phyloP scores from a whole-genome alignment of 2,888 invertebrate species.

The Slavum lentiscoides region DNA sequence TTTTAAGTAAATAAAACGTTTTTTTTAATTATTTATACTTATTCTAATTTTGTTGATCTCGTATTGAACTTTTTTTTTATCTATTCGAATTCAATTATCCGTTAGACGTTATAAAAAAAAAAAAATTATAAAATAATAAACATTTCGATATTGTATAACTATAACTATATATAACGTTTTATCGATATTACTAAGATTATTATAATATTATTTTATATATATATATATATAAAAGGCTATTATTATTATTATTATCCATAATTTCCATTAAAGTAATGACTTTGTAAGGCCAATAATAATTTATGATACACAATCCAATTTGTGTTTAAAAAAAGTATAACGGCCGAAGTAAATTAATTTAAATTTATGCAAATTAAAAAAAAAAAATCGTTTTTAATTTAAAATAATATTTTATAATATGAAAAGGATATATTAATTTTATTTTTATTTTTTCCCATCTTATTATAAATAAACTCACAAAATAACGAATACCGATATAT shows the following conservation, averaged over 20 bases:
- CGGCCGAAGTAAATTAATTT: slow-evolving; percentile 36
- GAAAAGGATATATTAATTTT: too few species aligned
- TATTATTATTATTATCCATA: slow-evolving; percentile 16
- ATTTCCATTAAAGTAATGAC: slow-evolving; percentile 14
- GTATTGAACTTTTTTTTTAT: neutral
- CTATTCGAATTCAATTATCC: neutral
- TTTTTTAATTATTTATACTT: neutral
- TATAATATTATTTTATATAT: too few species aligned
- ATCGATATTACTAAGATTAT: neutral
- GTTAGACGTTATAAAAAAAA: neutral
- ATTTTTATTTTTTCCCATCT: too few species aligned
- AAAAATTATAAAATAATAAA: neutral
- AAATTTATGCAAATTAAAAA: slow-evolving; percentile 44
- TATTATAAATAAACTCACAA: neutral
- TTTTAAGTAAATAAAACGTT: neutral
- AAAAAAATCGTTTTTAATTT: slow-evolving; percentile 15
- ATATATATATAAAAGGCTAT: too few species aligned
- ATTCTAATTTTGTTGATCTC: neutral
- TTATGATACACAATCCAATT: slow-evolving; percentile 37
- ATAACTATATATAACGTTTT: neutral
- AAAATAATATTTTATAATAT: slow-evolving; percentile 39
- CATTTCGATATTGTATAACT: neutral
- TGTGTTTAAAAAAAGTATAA: slow-evolving; percentile 5
- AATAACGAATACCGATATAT: too few species aligned
- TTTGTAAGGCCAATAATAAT: slow-evolving; percentile 23